Percentiles rank a stretch among this genome's conserved stretches.
Evolutionary conservation across 2,797 vertebrate species (phyloP).

Genomic region (Salarias fasciatus): DNA sequence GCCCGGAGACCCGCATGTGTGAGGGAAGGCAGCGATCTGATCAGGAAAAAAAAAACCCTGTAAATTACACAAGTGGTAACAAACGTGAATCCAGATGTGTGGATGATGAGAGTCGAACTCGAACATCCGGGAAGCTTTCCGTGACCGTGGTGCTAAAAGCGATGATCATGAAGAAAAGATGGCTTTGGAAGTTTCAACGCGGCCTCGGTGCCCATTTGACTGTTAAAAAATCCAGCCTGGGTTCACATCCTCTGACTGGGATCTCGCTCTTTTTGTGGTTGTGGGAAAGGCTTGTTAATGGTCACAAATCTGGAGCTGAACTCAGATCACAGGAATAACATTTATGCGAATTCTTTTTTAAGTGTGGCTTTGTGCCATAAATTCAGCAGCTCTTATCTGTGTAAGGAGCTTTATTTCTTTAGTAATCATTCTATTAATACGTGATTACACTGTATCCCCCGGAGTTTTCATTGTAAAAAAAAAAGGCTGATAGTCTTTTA

Average conservation of each 20-base stretch:
- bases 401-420: conserved; percentile 69
- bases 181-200: conserved; percentile 1
- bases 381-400: conserved; percentile 58
- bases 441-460: conserved; percentile 71
- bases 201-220: neutral
- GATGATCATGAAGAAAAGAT: conserved; percentile 12
- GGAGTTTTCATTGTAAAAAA: conserved; percentile 73
- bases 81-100: neutral
- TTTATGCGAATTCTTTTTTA: conserved; percentile 44
- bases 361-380: conserved; percentile 45
- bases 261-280: conserved; percentile 11
- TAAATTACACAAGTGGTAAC: neutral
- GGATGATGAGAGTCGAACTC: neutral
- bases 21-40: neutral
- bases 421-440: conserved; percentile 79
- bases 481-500: conserved; percentile 75
- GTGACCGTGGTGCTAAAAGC: neutral
- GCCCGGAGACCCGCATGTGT: neutral
- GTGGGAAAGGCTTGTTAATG: conserved; percentile 9
- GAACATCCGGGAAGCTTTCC: neutral
- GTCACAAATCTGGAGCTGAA: conserved; percentile 41
- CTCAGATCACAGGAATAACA: conserved; percentile 46
- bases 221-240: conserved; percentile 8
- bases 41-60: conserved; percentile 1
- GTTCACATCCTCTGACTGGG: neutral